Base-by-base conservation (phyloP, 2,888 invertebrate species). In the Hyles lineata region DNA sequence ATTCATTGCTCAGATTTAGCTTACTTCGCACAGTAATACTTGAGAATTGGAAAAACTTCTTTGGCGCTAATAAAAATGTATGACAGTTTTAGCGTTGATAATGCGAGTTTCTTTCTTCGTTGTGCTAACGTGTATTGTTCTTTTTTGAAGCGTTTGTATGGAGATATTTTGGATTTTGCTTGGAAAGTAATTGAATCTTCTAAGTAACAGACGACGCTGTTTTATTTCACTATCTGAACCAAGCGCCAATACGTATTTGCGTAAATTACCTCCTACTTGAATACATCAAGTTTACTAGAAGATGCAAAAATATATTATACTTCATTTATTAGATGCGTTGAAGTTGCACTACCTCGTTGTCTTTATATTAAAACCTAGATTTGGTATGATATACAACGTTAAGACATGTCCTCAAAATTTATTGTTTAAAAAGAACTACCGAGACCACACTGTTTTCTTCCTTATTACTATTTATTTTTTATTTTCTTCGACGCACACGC, bases 1-100 rank as follows among this genome's bases (percentile, higher is more conserved):
- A 90, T 90, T 90, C 89, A 90, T 90, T 89, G 88, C 87, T 81
- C 77, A 83, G 83, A 85, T 87, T 87, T 82, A 82, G 84, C 87
- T 85, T 83, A 86, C 84, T 87, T 87, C 82, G 79, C 85, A 84
- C 77, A 72, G 83, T 83, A 82, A 85, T 85, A 82, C 76, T 79
- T 74, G 78, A 80, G 83, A 87, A 88, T 89, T 81, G 86, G 87
- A 78, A 85, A 87, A 90, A 89, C 78, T 87, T 89, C 76, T 81
- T 75, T 76, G 79, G 78, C 76, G 76, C 81, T 82, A 84, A 85
- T 86, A 87, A 85, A 85, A 85, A 84, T 81, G 80, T 85, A 85
- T 85, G 84, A 85, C 82, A 83, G 79, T 83, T 83, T 80, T 73
- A 82, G 80, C 77, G 79, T 74, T 78, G 75, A 75, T 80, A 82